Evolutionary conservation across 1,140 invertebrate genomes (phyloP).

Genomic region (Triops longicaudatus): DNA sequence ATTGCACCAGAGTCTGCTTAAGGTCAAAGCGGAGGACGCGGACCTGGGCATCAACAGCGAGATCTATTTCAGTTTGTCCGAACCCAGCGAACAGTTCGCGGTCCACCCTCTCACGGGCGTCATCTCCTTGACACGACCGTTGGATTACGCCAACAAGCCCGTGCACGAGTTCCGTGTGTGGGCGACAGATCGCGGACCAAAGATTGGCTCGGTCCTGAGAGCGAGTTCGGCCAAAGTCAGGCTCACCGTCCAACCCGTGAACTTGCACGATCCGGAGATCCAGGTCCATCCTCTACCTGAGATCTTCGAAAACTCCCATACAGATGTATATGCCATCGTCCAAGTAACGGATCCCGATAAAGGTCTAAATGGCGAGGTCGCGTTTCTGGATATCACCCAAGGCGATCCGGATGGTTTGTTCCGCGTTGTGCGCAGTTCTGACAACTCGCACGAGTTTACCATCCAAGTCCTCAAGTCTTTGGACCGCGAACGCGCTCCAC

Average conservation of each 20-base stretch:
- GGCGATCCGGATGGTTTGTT: constrained; percentile 83
- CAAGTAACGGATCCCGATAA: constrained; percentile 70
- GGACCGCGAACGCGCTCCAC: constrained; percentile 62
- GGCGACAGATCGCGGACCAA: constrained; percentile 70
- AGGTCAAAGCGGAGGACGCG: constrained; percentile 75
- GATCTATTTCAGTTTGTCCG: constrained; percentile 89
- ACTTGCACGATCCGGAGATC: constrained; percentile 76
- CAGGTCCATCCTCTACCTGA: constrained; percentile 65
- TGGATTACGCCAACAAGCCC: constrained; percentile 58
- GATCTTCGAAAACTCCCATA: constrained; percentile 71
- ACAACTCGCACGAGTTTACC: constrained; percentile 40
- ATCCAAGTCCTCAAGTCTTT: constrained; percentile 60
- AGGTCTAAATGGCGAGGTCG: constrained; percentile 73
- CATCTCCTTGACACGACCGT: constrained; percentile 68
- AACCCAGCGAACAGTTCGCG: constrained; percentile 72
- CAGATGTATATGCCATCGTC: constrained; percentile 82
- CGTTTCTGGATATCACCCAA: constrained; percentile 71
- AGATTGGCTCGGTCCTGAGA: constrained; percentile 47
- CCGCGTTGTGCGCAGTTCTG: constrained; percentile 46
- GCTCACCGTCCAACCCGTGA: constrained; percentile 73
- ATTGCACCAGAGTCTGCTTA: constrained; percentile 52
- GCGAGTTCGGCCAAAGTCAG: constrained; percentile 56
- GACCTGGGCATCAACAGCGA: constrained; percentile 89
- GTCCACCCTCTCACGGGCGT: constrained; percentile 86
- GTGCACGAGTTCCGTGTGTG: constrained; percentile 66